Base-by-base conservation (phyloP, 1,140 invertebrate genomes). In the Drosophila parabipectinata region DNA sequence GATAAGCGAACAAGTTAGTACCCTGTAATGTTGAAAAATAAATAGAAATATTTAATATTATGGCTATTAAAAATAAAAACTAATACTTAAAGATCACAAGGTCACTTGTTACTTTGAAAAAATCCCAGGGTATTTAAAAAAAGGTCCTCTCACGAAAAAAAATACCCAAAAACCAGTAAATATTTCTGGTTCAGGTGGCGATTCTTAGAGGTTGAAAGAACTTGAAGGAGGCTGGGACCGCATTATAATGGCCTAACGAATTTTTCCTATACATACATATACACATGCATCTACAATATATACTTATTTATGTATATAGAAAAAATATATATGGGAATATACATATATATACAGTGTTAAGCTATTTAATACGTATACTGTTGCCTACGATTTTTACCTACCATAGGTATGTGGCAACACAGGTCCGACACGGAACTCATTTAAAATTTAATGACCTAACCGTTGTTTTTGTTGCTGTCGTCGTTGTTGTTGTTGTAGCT, bases 371-470 rank as follows among this genome's bases (percentile, higher is more conserved):
- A 28, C 26, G 26, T 28, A 28, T 28, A 28, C 7, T 26, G 32
- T 60, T 62, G 77, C 57, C 82, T 81, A 81, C 81, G 54, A 77
- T 57, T 87, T 87, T 87, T 81, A 81, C 77, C 73, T 37, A 15
- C 15, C 15, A 15, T 15, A 37, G 10, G 34, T 81, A 84, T 85
- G 77, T 50, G 55, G 15, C 34, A 37, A 37, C 34, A 10, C 9
- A 10, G 63, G 26, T 57, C 55, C 37, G 50, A 64, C 74, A 80
- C 73, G 59, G 78, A 88, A 88, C 89, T 88, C 83, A 83, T 89
- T 88, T 89, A 88, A 88, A 88, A 89, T 88, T 88, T 88, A 88
- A 88, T 88, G 83, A 88, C 83, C 83, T 77, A 88, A 83, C 79
- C 83, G 79, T 58, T 71, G 73, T 59, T 80, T 57, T 56, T 67